Base-by-base conservation (phyloP, 1,140 invertebrate genomes). In the Drosophila azteca region DNA sequence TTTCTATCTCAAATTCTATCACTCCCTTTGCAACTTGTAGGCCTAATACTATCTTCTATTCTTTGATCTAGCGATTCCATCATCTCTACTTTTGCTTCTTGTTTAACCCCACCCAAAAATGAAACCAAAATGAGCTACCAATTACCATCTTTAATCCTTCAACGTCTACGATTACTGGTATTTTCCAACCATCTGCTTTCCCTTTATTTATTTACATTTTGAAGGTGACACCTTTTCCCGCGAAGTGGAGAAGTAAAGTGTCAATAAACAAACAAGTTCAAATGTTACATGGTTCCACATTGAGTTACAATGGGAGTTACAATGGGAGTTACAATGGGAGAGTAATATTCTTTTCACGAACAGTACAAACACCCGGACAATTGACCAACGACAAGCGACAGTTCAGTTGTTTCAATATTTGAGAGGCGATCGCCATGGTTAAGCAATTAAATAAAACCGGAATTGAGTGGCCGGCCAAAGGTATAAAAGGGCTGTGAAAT, bases 361-460 rank as follows among this genome's bases (percentile, higher is more conserved):
- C 22, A 55, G 45, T 48, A 48, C 39, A 69, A 58, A 63, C 20
- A 73, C 43, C 26, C 17, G 29, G 29, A 39, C 11, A 39, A 39
- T 39, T 20, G 17, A 20, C 17, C 0, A 20, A 1, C 17, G 35
- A 11, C 35, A 20, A 20, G 1, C 49, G 17, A 31, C 63, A 85
- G 26, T 62, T 84, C 63, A 85, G 26, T 62, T 84, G 77, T n/a
- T 39, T 29, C 69, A 84, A 77, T 84, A 87, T 77, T 80, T 44
- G n/a, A 58, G 31, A 4, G 35, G 11, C 46, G 52, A 67, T 60
- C 22, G 26, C 61, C 70, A 59, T 39, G 35, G 13, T 46, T 64
- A 53, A 31, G 44, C 26, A 64, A 70, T 74, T 58, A 81, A 70
- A 67, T 15, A 81, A 55, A 77, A 77, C 62, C 71, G 71, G 76